Evolutionary conservation across 2,797 vertebrate species (phyloP), one percentile per base, ranked within the genome.

Genomic region (Steatocranus sp.): DNA sequence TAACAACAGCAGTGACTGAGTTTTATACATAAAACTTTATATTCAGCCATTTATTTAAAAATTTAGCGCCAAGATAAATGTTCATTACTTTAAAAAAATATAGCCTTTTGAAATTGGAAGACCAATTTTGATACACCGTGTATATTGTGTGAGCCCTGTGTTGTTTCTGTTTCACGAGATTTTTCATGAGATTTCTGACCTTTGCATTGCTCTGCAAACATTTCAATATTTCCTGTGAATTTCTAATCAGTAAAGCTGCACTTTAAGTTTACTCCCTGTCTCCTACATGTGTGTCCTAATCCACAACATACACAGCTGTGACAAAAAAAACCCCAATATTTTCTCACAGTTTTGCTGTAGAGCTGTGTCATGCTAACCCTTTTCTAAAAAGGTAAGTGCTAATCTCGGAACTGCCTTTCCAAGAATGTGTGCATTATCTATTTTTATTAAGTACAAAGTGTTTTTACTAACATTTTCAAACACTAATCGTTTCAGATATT

Each of bases 311-410:
- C 32, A 36, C 18, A 61, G 0, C 32, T 20, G 32, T 61, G 11
- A 51, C 11, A 12, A 51, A 51, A n/a, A 32, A 58, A 18, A 11
- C 1, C 7, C 11, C 4, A 53, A 18, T 4, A 0, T 5, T 23
- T 15, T 66, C 5, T 2, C 15, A 18, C 23, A 70, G 1, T 14
- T 43, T 30, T 4, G 0, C 66, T 70, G 9, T 25, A 27, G 0
- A 46, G 14, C 38, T 46, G 23, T 70, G 66, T 46, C 0, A 70
- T 0, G 23, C 66, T 46, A 3, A n/a, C 41, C 41, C 66, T 3
- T 70, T 27, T 17, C 5, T 58, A 66, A 23, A 46, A 70, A 27
- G 23, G 23, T 17, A 70, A 27, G 23, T 0, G 23, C 25, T 48
- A 48, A 48, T 18, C 17, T 32, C 48, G 0, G 25, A 73, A 5